Conservation (phyloP, 2,797 vertebrate species). For the Pteropus rufus region DNA sequence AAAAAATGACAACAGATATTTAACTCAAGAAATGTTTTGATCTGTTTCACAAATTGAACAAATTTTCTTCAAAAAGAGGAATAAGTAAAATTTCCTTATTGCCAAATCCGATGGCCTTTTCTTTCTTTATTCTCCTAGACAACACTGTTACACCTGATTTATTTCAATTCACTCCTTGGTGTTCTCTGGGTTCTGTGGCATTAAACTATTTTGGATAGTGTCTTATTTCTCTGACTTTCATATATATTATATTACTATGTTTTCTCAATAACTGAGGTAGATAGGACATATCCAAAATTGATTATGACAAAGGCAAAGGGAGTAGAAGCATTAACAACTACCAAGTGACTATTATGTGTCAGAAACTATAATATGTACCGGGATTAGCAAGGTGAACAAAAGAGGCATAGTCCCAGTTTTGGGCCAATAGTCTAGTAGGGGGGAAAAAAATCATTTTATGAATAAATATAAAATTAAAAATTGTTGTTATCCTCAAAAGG, state of each 20-base stretch:
- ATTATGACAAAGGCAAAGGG: not conserved
- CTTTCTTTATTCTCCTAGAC: not conserved
- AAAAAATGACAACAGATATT: not conserved
- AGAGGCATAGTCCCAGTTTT: not conserved
- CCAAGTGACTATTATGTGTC: not conserved
- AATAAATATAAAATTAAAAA: not conserved
- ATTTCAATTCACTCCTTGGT: not conserved
- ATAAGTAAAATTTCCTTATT: not conserved
- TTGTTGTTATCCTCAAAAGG: not conserved
- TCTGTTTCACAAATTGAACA: not conserved
- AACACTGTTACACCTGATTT: not conserved
- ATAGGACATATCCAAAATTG: not conserved
- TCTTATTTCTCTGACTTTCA: not conserved
- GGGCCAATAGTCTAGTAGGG: not conserved
- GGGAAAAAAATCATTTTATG: not conserved
- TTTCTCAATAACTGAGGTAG: not conserved
- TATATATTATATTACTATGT: not conserved
- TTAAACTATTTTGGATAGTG: not conserved
- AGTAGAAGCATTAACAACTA: not conserved
- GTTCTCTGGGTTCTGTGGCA: not conserved
- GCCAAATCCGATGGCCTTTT: not conserved
- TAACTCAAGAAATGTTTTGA: constrained; percentile 34
- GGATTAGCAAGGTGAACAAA: not conserved
- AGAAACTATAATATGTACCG: not conserved
- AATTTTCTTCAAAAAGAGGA: constrained; percentile 2